Evolutionary conservation across 2,888 invertebrate genomes (phyloP), one percentile per base, ranked within the genome.

Genomic region (Pollenia griseotomentosa): DNA sequence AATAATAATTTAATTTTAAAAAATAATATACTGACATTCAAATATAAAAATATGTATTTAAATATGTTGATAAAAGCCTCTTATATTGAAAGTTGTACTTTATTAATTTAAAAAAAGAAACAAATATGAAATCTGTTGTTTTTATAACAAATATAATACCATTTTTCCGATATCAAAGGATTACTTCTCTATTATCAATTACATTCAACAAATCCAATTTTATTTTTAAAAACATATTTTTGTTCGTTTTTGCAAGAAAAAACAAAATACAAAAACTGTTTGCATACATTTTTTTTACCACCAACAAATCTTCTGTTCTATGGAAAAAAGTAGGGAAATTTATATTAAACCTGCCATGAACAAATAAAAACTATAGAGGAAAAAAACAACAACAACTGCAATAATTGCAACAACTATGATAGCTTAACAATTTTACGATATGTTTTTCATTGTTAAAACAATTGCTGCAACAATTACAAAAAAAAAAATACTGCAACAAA

Each of bases 371-470:
- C 66, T 53, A 73, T 55, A 81, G 53, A 57, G 66, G 70, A 65
- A 48, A 55, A 42, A 70, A 70, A 14, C 71, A 78, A 55, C 51
- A 68, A 19, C 78, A 75, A 77, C 61, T n/a, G 16, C 74, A 65
- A 57, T 63, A 70, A 83, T 55, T 80, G 57, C 68, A 74, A 75
- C 70, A 59, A 63, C 53, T 40, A 68, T 80, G 46, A 85, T 80
- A 61, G 68, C 79, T 80, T 79, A 74, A 85, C 68, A 68, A 85
- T 85, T 85, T 80, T 80, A 83, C 83, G 75, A 87, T 85, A 83
- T 85, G 79, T 78, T 85, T 70, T 81, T 53, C 87, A 85, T 85
- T 87, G 84, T 84, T 84, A 75, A 61, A 74, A 68, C 87, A 77
- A 63, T 77, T 80, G 85, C 81, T 63, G 85, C 70, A 70, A 74